Evolutionary conservation across 2,797 vertebrate genomes (phyloP), one percentile per base, ranked within the genome.

Genomic region (Tinamus major): DNA sequence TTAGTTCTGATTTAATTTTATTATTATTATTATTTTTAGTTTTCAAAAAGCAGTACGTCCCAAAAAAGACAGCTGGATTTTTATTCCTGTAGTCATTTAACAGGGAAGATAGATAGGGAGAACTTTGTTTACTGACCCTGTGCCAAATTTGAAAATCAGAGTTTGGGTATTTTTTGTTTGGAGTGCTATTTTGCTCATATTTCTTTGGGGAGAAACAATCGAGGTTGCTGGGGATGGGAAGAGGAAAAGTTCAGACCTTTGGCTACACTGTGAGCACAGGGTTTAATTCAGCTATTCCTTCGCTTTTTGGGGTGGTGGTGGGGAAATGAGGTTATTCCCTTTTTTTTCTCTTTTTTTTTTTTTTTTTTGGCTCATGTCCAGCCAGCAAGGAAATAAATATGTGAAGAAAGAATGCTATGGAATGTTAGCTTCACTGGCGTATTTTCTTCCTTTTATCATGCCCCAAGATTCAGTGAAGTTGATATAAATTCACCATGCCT

Each of bases 401-500:
- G 95, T 95, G 97, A 97, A 97, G 97, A 97, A 97, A 97, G 96
- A 97, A 95, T 96, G 91, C 96, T 96, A 67, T 93, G 96, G 98
- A 98, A 98, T 98, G 97, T 98, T 98, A 98, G 98, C 96, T 97
- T 95, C 67, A 14, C 61, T 97, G 91, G 95, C 68, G 62, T 94
- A 94, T 97, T 93, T 96, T 95, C 94, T 95, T 93, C 90, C 96
- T 98, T 98, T 98, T 97, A 98, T 98, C 95, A 87, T 95, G 90
- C 93, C 97, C 96, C 93, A 96, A 98, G 96, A 98, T 98, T 97
- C 91, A 94, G 95, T 94, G 94, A 96, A 97, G 93, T 96, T 97
- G 96, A 97, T 98, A 97, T 95, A 97, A 98, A 98, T 97, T 98
- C 97, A 98, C 97, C 96, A 82, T 97, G 97, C 96, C 97, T 96